phyloP scores from a whole-genome alignment of 2,888 invertebrate species.

The Tachina fera region DNA sequence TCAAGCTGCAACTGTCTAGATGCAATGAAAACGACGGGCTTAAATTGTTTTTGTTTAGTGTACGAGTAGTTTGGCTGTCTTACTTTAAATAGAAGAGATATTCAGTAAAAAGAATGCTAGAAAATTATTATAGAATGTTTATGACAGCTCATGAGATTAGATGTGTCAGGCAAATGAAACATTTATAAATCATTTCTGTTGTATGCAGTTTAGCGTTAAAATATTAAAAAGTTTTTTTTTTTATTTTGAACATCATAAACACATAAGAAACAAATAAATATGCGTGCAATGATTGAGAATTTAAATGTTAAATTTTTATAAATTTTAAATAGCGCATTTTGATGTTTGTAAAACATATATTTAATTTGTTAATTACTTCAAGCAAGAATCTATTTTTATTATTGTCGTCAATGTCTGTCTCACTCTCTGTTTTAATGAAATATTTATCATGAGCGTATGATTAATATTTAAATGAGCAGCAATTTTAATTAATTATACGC shows the following conservation, averaged over 20 bases:
- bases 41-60: background rate
- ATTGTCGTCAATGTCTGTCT: no score
- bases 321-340: no score
- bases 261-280: background rate
- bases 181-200: background rate
- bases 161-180: background rate
- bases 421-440: no score
- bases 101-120: background rate
- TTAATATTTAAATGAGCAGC: no score
- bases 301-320: no score
- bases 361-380: no score
- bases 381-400: no score
- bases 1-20: conserved; percentile 5
- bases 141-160: conserved; percentile 32
- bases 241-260: background rate
- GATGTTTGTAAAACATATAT: no score
- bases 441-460: no score
- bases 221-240: background rate
- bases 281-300: no score
- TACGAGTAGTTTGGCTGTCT: background rate
- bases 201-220: background rate
- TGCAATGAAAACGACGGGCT: background rate
- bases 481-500: no score
- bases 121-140: conserved; percentile 17
- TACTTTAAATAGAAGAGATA: background rate